phyloP scores from a whole-genome alignment of 2,797 vertebrate species.

The Coregonus sp. region DNA sequence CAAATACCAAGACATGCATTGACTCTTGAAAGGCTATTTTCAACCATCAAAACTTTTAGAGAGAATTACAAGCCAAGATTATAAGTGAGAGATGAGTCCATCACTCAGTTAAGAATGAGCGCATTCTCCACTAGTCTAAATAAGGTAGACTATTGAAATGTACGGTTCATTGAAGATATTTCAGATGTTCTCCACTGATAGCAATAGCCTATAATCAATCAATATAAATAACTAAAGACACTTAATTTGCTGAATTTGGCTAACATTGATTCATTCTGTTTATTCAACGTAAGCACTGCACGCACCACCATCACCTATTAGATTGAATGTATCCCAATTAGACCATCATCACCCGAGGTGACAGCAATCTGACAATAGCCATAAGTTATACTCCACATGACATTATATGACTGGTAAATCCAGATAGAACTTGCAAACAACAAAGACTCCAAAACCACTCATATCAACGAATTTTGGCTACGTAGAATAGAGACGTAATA shows the following conservation, averaged over 20 bases:
- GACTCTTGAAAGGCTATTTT: neutral
- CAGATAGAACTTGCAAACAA: neutral
- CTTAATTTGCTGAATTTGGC: neutral
- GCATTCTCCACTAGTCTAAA: neutral
- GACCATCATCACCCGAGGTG: neutral
- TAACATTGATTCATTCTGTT: neutral
- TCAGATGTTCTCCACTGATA: neutral
- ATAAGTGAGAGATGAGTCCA: neutral
- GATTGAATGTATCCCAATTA: neutral
- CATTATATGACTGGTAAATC: neutral
- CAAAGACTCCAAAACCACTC: neutral
- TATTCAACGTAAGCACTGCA: slow-evolving; percentile 21
- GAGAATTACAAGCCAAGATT: neutral
- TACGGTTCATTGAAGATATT: neutral
- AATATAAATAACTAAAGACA: neutral
- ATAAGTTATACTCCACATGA: neutral
- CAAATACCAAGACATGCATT: neutral
- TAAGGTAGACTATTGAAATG: neutral
- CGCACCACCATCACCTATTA: slow-evolving; percentile 15
- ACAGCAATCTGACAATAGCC: neutral
- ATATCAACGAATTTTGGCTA: neutral
- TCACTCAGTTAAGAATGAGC: neutral
- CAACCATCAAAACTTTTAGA: neutral
- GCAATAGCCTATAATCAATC: neutral
- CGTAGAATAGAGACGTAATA: neutral